Base-by-base conservation (phyloP, 1,140 invertebrate species). In the Macrotrachela quadricornifera region DNA sequence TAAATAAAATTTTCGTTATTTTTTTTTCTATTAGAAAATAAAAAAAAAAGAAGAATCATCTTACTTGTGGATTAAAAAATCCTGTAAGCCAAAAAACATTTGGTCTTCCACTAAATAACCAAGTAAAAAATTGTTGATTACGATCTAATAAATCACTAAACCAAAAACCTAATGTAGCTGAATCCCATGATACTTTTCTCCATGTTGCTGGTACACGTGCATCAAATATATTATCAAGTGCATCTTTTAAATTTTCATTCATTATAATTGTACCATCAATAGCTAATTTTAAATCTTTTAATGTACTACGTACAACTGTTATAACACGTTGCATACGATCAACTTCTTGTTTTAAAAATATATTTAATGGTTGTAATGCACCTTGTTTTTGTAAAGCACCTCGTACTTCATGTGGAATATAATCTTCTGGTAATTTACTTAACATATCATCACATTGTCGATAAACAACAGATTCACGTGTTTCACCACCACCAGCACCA, bases 231-330 rank as follows among this genome's bases (percentile, higher is more conserved):
- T 84, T 80, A 64, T 94, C 86, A 8, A 95, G 70, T 1, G 85
- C 83, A 62, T 85, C 80, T 60, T 83, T 74, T 8, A 95, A 70
- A 13, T 77, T 78, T 62, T 86, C 82, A 64, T 84, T 91, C 87
- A 95, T 94, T 9, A 94, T 81, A 57, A 95, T 94, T 0, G 87
- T 92, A 15, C 88, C 90, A 63, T 95, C 88, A 56, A 94, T 92
- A 14, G 87, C 88, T 57, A 95, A 71, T 65, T 86, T 88, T 13
- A 95, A 72, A 70, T 94, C 84, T 18, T 76, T 77, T n/a, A 95
- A 70, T 10, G 86, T 91, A 8, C 73, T 76, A 43, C 79, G 72
- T 1, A 85, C 87, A 40, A 76, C 58, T 59, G 77, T 76, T 21
- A 92, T 81, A 0, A 94, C 86, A 59, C 76, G 77, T 62, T 85